phyloP scores from a whole-genome alignment of 2,888 invertebrate genomes.

The Chydorus sphaericus region DNA sequence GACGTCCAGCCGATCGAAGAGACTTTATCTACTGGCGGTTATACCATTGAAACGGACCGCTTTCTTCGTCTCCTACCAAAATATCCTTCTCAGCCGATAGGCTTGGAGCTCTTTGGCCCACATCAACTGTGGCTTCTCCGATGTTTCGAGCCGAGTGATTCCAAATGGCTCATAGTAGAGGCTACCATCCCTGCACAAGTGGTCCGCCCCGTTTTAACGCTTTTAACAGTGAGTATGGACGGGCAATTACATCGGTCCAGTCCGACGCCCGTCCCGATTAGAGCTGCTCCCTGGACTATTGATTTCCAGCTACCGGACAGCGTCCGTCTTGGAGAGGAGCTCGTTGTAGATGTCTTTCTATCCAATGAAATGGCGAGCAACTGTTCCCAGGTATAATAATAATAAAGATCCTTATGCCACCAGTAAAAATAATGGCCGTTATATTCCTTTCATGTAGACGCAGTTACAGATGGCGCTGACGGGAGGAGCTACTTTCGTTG shows the following conservation, averaged over 20 bases:
- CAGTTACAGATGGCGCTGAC: constrained; percentile 10
- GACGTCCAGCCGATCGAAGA: neutral
- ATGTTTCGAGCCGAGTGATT: neutral
- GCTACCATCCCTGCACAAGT: neutral
- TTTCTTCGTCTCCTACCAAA: neutral
- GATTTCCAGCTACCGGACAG: constrained; percentile 10
- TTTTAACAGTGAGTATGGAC: neutral
- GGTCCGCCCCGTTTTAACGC: too few relatives aligned
- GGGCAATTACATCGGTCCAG: neutral
- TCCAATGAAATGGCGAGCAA: neutral
- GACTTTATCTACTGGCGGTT: neutral
- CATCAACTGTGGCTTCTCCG: neutral
- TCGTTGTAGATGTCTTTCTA: constrained; percentile 8
- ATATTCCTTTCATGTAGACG: neutral
- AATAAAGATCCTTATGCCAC: too few relatives aligned
- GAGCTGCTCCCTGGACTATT: neutral
- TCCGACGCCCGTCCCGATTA: neutral
- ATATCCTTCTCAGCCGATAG: neutral
- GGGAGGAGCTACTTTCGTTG: constrained; percentile 9
- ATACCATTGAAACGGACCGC: neutral
- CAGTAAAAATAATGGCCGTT: neutral
- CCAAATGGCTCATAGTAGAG: neutral
- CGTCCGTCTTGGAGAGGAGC: constrained; percentile 8
- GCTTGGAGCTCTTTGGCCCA: neutral
- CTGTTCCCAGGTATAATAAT: constrained; percentile 9